Evolutionary conservation across 2,113 vertebrate species (phyloP), one percentile per base, ranked within the genome.

Genomic region (Plectropomus leopardus): DNA sequence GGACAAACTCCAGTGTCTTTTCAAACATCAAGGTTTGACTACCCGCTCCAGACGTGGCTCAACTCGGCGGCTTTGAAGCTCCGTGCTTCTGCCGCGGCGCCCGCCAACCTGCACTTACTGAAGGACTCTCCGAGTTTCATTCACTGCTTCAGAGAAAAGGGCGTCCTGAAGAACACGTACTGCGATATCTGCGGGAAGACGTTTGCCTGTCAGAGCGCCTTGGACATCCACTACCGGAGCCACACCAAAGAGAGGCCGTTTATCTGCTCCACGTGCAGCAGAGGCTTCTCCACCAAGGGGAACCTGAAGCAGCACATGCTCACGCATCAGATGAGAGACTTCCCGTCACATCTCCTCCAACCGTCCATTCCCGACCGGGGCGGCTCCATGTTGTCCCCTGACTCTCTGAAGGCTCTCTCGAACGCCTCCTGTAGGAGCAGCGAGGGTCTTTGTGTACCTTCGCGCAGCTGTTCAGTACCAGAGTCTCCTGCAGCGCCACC

Each of bases 231-330:
- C 94, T 97, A 97, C 86, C 91, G 96, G 95, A 97, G 96, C 96
- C 96, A 97, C 95, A 97, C 96, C 95, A 97, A 97, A 96, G 96
- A 97, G 92, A 96, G 96, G 95, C 96, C 96, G 10, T 97, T 97
- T 89, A 96, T 97, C 96, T 97, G 96, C 95, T 96, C 96, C 92
- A 95, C 95, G 78, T 97, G 96, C 94, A 96, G 94, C 92, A 96
- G 96, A 90, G 96, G 96, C 92, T 97, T 97, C 93, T 97, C 96
- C 93, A 97, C 96, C 78, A 97, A 97, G 94, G 96, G 96, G 88
- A 97, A 97, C 89, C 94, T 97, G 90, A 97, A 97, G 94, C 96
- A 97, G 89, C 96, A 97, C 90, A 96, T 97, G 96, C 95, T 97
- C 91, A 97, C 96, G 88, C 96, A 97, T 94, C 96, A 96, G 61